These are phyloP conservation scores for Alligator sinensis DNA, from an alignment of 2,113 vertebrate species.

Conservation along the genomic window DNA sequence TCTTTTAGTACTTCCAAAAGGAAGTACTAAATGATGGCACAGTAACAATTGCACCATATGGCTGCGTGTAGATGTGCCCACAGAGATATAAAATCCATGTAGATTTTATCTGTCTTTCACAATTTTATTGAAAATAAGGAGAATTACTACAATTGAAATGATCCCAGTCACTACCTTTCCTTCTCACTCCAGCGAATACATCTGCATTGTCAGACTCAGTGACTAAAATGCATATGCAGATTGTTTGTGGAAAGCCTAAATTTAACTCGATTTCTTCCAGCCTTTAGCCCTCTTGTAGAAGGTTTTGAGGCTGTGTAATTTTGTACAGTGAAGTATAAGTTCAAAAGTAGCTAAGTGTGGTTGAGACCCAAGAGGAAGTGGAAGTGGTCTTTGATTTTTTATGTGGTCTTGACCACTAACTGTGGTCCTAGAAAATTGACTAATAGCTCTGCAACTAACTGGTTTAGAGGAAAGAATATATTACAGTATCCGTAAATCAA, in stretches of 20 bases:
- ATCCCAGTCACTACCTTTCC: rapidly evolving
- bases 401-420: conserved; percentile 25
- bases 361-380: neutral
- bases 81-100: neutral
- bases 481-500: neutral
- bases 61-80: neutral
- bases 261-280: conserved; percentile 19
- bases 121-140: neutral
- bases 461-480: conserved; percentile 18
- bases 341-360: neutral
- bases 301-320: conserved; percentile 18
- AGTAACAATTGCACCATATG: too few relatives aligned
- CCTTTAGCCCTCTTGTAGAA: neutral
- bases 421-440: conserved; percentile 37
- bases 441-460: neutral
- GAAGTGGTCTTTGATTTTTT: conserved; percentile 31
- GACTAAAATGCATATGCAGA: conserved; percentile 19
- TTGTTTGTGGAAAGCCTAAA: conserved; percentile 28
- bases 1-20: too few relatives aligned
- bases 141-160: rapidly evolving
- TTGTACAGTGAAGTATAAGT: neutral
- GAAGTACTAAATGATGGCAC: too few relatives aligned
- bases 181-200: neutral
- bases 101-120: conserved; percentile 13
- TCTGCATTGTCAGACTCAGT: conserved; percentile 3